Conservation (phyloP, 2,797 vertebrate species). For the Phoebastria nigripes region DNA sequence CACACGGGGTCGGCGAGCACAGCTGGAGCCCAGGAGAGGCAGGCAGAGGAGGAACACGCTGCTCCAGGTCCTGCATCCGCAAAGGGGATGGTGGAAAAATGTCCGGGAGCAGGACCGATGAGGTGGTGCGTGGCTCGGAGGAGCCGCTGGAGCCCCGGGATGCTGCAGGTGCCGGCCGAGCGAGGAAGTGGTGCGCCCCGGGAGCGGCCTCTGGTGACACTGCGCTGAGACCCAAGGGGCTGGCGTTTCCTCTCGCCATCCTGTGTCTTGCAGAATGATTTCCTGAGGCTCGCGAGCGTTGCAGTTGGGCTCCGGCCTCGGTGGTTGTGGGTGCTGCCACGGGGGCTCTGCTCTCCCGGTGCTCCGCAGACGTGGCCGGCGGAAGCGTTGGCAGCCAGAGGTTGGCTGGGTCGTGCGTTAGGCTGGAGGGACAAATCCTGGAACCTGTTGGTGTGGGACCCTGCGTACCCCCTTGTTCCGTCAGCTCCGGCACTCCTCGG, state of each 20-base stretch:
- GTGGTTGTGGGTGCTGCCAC: accelerated
- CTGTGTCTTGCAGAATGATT: accelerated
- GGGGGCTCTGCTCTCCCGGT: background rate
- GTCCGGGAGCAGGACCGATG: accelerated
- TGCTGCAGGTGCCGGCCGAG: accelerated
- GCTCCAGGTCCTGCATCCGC: background rate
- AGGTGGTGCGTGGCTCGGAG: background rate
- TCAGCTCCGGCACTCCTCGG: accelerated
- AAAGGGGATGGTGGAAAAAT: accelerated
- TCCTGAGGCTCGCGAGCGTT: accelerated
- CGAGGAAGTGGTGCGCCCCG: accelerated
- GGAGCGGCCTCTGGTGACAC: background rate
- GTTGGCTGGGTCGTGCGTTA: background rate
- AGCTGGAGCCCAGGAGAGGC: background rate
- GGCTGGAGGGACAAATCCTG: too few species aligned
- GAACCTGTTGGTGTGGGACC: background rate
- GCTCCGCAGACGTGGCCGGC: accelerated
- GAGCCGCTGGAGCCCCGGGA: background rate
- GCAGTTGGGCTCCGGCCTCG: accelerated
- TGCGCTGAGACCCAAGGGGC: accelerated
- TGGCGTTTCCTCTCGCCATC: background rate
- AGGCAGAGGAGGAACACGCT: accelerated
- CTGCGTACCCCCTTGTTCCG: accelerated
- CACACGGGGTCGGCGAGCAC: accelerated
- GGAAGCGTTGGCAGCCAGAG: background rate